Conservation (phyloP, 35 echinoderm and acorn worm genomes). For the Patiria miniata region DNA sequence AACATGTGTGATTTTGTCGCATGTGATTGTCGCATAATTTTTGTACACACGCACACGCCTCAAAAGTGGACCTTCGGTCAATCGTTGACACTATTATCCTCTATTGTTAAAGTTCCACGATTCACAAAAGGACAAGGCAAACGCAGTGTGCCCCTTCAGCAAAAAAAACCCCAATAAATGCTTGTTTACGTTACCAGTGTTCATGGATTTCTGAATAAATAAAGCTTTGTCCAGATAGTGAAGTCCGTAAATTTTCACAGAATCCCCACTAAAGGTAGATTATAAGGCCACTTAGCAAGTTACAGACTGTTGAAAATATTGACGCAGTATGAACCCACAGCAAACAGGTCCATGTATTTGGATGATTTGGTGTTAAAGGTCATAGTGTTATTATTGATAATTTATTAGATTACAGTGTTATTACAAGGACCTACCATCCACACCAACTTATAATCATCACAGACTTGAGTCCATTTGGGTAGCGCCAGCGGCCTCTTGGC, state of each 20-base stretch:
- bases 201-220: neutral
- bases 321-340: neutral
- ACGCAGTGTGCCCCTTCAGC: no score
- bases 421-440: neutral
- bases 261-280: neutral
- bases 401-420: neutral
- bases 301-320: no score
- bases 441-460: slow-evolving; percentile 49
- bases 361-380: neutral
- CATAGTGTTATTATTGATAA: neutral
- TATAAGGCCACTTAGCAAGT: no score
- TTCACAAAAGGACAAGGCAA: no score
- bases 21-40: no score
- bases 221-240: neutral
- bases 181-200: no score
- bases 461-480: slow-evolving; percentile 31
- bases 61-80: no score
- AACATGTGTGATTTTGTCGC: no score
- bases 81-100: no score
- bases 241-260: neutral
- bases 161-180: no score
- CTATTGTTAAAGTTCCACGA: no score
- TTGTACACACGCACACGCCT: no score
- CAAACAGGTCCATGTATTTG: neutral
- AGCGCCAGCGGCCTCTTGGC: neutral